These are phyloP conservation scores for Halichoerus grypus DNA, from an alignment of 2,113 vertebrate genomes.

Conservation along the genomic window DNA sequence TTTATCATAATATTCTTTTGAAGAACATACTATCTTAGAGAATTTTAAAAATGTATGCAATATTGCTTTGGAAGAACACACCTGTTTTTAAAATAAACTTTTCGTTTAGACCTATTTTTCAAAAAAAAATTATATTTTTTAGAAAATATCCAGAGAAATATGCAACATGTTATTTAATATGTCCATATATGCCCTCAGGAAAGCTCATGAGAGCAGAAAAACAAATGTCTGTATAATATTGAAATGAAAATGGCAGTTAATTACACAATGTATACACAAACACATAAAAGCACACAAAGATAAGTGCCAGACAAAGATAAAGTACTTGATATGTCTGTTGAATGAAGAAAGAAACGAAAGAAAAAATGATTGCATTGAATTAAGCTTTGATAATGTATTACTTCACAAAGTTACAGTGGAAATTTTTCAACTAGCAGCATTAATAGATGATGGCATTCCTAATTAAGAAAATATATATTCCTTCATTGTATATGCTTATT, in stretches of 20 bases:
- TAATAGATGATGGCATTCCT: background rate
- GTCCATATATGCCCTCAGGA: constrained; percentile 51
- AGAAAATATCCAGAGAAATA: constrained; percentile 52
- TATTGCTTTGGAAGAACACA: constrained; percentile 39
- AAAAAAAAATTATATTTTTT: background rate
- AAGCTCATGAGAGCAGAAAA: constrained; percentile 56
- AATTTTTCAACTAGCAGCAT: constrained; percentile 27
- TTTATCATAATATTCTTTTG: background rate
- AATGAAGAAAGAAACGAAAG: constrained; percentile 61
- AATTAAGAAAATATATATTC: constrained; percentile 8
- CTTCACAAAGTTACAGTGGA: constrained; percentile 21
- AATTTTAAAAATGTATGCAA: constrained; percentile 28
- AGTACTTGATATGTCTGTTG: background rate
- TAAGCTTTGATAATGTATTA: constrained; percentile 54
- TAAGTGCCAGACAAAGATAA: constrained; percentile 38
- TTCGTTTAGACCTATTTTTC: constrained; percentile 47
- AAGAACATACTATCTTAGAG: background rate
- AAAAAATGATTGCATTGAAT: constrained; percentile 46
- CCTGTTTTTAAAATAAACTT: background rate
- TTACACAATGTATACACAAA: constrained; percentile 43
- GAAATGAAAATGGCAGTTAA: constrained; percentile 64
- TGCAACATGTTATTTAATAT: background rate
- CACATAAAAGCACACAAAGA: constrained; percentile 29
- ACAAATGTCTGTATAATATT: constrained; percentile 48
- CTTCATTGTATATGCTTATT: background rate